Evolutionary conservation across 2,797 vertebrate genomes (phyloP).

Genomic region (Syndactyla subalaris): DNA sequence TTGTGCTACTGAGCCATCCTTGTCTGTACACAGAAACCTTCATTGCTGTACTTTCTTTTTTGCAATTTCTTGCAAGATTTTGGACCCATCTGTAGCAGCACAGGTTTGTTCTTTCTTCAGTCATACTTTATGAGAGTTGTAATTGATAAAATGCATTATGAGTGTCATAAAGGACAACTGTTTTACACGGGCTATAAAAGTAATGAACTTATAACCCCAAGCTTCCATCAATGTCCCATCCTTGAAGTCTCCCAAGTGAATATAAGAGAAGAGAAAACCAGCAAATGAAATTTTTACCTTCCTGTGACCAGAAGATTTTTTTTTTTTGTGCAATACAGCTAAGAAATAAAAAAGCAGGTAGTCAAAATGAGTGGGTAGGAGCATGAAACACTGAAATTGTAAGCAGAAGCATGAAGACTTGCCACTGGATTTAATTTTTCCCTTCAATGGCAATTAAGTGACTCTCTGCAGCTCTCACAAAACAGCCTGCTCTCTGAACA

Average conservation of each 20-base stretch:
- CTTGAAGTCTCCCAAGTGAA: neutral
- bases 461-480: neutral
- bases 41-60: neutral
- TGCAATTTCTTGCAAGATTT: neutral
- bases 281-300: neutral
- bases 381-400: neutral
- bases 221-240: neutral
- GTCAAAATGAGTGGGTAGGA: neutral
- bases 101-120: neutral
- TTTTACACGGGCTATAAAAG: neutral
- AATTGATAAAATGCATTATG: neutral
- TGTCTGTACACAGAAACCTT: neutral
- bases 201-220: neutral
- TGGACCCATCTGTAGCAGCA: neutral
- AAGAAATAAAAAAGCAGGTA: neutral
- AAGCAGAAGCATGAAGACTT: neutral
- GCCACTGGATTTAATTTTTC: neutral
- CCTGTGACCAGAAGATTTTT: neutral
- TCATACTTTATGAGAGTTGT: neutral
- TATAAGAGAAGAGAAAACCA: neutral
- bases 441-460: neutral
- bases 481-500: neutral
- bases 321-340: neutral
- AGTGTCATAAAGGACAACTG: neutral
- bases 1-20: neutral